Evolutionary conservation across 2,797 vertebrate genomes (phyloP).

Genomic region (Denticeps clupeoides): DNA sequence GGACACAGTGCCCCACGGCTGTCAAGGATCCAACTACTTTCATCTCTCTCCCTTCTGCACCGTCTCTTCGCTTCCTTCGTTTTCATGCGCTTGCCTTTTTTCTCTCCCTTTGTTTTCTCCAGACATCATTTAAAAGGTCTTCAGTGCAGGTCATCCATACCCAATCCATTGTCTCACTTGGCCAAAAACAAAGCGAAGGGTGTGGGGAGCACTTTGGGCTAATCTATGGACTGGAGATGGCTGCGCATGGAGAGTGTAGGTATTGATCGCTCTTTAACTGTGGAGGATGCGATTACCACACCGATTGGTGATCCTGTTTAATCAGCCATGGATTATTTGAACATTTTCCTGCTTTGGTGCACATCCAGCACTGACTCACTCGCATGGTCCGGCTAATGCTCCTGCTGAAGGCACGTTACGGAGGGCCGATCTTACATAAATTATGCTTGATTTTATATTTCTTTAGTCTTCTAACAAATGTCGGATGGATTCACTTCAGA

Average conservation of each 20-base stretch:
- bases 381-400: neutral
- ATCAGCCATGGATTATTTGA: constrained; percentile 43
- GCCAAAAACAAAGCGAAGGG: constrained; percentile 20
- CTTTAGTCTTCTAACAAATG: no score
- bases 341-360: constrained; percentile 27
- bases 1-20: neutral
- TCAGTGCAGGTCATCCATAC: constrained; percentile 11
- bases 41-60: neutral
- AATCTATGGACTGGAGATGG: constrained; percentile 29
- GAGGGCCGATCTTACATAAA: no score
- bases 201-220: constrained; percentile 17
- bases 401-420: no score
- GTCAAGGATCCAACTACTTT: constrained; percentile 5
- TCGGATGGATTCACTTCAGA: no score
- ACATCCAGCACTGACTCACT: neutral
- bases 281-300: constrained; percentile 45
- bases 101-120: neutral
- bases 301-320: constrained; percentile 45
- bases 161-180: constrained; percentile 25
- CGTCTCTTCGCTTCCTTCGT: neutral
- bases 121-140: constrained; percentile 9
- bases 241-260: constrained; percentile 23
- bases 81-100: neutral
- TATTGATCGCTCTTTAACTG: constrained; percentile 40
- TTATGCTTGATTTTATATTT: no score